phyloP scores from a whole-genome alignment of 2,113 vertebrate genomes.

The Pleuronectes platessa region DNA sequence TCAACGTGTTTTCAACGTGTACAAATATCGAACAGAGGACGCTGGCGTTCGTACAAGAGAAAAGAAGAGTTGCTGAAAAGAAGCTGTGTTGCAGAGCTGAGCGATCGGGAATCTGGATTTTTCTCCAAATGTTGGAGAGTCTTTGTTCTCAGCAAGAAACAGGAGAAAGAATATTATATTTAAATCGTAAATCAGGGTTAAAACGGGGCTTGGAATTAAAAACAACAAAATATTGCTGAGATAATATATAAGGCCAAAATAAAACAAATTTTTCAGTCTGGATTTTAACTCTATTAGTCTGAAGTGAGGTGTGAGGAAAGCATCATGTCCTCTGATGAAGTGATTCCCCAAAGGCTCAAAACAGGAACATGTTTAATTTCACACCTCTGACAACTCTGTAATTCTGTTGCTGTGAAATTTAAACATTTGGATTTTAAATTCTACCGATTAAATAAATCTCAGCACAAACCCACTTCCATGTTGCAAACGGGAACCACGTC shows the following conservation, averaged over 20 bases:
- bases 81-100: constrained; percentile 73
- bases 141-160: constrained; percentile 58
- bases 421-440: constrained; percentile 28
- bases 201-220: constrained; percentile 57
- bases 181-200: constrained; percentile 31
- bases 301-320: constrained; percentile 25
- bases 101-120: constrained; percentile 82
- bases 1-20: constrained; percentile 65
- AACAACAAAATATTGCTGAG: constrained; percentile 42
- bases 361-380: constrained; percentile 58
- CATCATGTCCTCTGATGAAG: constrained; percentile 25
- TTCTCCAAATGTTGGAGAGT: constrained; percentile 95
- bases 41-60: constrained; percentile 59
- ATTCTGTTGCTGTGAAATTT: too few relatives aligned
- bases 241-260: constrained; percentile 53
- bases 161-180: neutral
- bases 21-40: constrained; percentile 41
- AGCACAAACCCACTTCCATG: constrained; percentile 68
- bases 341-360: constrained; percentile 54
- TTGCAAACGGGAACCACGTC: constrained; percentile 73
- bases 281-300: constrained; percentile 27
- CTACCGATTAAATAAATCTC: constrained; percentile 61
- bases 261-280: constrained; percentile 54
- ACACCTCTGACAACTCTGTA: constrained; percentile 39
- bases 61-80: constrained; percentile 81